Evolutionary conservation across 2,888 invertebrate genomes (phyloP).

Genomic region (Gisinianus flammeolus): DNA sequence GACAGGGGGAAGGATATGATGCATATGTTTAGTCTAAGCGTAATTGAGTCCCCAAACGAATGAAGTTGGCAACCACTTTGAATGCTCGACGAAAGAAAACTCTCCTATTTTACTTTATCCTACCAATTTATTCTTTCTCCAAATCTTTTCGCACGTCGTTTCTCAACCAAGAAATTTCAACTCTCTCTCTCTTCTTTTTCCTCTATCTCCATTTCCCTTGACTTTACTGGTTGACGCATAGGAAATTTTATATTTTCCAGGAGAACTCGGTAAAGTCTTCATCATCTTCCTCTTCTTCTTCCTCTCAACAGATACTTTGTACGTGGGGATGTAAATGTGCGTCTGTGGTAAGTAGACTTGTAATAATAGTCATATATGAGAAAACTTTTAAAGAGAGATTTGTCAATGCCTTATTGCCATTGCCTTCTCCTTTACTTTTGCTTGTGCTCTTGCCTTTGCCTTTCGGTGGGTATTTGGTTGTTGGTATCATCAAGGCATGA

Average conservation of each 20-base stretch:
- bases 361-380: constrained; percentile 38
- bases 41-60: constrained; percentile 57
- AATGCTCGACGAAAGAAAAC: constrained; percentile 48
- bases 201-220: background rate
- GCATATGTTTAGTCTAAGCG: too few species aligned
- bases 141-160: constrained; percentile 50
- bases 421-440: background rate
- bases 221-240: background rate
- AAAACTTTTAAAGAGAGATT: constrained; percentile 55
- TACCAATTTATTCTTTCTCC: constrained; percentile 50
- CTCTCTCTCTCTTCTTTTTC: background rate
- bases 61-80: constrained; percentile 44
- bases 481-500: constrained; percentile 42
- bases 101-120: constrained; percentile 52
- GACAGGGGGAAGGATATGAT: constrained; percentile 51
- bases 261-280: background rate
- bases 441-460: background rate
- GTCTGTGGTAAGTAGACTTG: background rate
- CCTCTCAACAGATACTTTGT: background rate
- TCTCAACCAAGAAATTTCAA: constrained; percentile 37
- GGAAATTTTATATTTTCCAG: background rate
- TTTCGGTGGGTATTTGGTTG: constrained; percentile 2
- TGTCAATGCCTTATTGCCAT: constrained; percentile 50
- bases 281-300: background rate
- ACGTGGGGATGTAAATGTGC: background rate